Conservation (phyloP, 2,888 invertebrate species). For the Andrena haemorrhoa region DNA sequence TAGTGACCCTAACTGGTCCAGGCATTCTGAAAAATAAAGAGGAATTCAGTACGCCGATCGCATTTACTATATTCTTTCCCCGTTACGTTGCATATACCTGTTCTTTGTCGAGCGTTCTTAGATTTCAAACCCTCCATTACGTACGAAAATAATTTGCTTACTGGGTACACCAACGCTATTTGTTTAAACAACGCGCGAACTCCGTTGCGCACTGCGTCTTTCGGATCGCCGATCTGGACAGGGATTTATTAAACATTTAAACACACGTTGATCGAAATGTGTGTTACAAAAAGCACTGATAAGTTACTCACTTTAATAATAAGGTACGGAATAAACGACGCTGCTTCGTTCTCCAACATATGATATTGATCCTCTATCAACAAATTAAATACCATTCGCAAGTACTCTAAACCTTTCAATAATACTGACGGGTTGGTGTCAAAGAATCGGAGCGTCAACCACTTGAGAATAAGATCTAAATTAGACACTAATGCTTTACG, state of each 20-base stretch:
- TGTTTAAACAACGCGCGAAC: slow-evolving; percentile 94
- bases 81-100: slow-evolving; percentile 86
- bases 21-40: slow-evolving; percentile 89
- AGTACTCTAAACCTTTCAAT: slow-evolving; percentile 97
- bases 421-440: slow-evolving; percentile 99
- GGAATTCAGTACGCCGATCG: slow-evolving; percentile 5
- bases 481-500: slow-evolving; percentile 94
- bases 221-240: slow-evolving; percentile 95
- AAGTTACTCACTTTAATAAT: slow-evolving; percentile 91
- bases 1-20: slow-evolving; percentile 95
- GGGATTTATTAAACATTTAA: neutral
- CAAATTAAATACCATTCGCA: slow-evolving; percentile 92
- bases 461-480: slow-evolving; percentile 97
- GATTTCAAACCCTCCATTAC: slow-evolving; percentile 98
- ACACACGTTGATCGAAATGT: neutral
- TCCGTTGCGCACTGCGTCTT: slow-evolving; percentile 96
- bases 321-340: slow-evolving; percentile 97
- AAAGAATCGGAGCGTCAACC: slow-evolving; percentile 98
- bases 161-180: slow-evolving; percentile 94
- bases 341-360: slow-evolving; percentile 95
- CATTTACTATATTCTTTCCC: neutral
- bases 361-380: slow-evolving; percentile 93
- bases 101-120: slow-evolving; percentile 97
- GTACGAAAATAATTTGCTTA: slow-evolving; percentile 94
- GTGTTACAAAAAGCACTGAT: neutral